Conservation (phyloP, 2,888 invertebrate genomes). For the Rhodophaea formosa region DNA sequence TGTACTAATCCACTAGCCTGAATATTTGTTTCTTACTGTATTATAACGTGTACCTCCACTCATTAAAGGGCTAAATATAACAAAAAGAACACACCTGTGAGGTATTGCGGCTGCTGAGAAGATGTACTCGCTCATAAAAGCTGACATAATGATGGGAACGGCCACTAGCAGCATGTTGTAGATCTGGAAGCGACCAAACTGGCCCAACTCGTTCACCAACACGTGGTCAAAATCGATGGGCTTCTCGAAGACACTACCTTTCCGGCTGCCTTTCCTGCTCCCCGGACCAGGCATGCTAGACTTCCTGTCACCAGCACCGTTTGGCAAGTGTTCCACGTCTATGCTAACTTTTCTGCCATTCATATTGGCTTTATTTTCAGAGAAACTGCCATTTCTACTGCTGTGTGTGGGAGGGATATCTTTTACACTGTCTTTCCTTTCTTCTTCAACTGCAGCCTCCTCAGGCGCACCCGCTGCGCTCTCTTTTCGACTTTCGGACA, state of each 20-base stretch:
- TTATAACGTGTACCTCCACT: too few relatives aligned
- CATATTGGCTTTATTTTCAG: not conserved
- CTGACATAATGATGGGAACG: conserved; percentile 82
- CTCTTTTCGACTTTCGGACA: not conserved
- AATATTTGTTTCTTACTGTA: too few relatives aligned
- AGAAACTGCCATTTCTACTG: not conserved
- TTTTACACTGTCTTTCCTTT: not conserved
- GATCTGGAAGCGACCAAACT: conserved; percentile 83
- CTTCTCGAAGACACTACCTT: conserved; percentile 7
- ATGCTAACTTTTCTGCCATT: conserved; percentile 1
- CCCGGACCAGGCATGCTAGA: not conserved
- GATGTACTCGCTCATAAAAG: conserved; percentile 59
- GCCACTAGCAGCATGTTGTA: conserved; percentile 78
- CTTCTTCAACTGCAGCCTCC: not conserved
- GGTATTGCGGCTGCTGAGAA: conserved; percentile 22
- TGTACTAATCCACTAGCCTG: too few relatives aligned
- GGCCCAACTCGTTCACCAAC: conserved; percentile 72
- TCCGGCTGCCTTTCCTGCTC: conserved; percentile 11
- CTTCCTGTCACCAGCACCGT: not conserved
- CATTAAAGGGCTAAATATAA: too few relatives aligned
- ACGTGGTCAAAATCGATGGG: conserved; percentile 63
- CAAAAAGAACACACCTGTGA: too few relatives aligned
- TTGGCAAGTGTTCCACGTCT: not conserved
- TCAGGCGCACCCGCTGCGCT: not conserved
- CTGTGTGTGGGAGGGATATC: not conserved